These are phyloP conservation scores for Cistogaster globosa DNA, from an alignment of 2,888 invertebrate genomes.

Conservation along the genomic window DNA sequence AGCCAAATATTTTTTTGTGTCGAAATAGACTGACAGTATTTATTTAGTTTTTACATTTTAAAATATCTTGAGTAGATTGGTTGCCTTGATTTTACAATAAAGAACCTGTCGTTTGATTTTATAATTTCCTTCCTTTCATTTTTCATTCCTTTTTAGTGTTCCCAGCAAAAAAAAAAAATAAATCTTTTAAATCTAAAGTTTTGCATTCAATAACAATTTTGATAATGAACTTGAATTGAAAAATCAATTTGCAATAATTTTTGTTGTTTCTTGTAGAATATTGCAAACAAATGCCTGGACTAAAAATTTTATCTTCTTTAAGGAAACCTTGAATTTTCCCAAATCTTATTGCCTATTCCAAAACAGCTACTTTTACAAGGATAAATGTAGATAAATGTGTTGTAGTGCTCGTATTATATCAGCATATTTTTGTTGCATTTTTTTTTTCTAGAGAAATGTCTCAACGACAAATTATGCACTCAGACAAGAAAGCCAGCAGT, in stretches of 20 bases:
- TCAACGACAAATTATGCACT: slow-evolving; percentile 72
- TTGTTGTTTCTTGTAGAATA: too few relatives aligned
- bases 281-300: too few relatives aligned
- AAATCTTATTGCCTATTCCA: neutral
- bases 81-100: too few relatives aligned
- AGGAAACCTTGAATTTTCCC: neutral
- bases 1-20: neutral
- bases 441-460: slow-evolving; percentile 43
- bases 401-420: slow-evolving; percentile 40
- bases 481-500: slow-evolving; percentile 78
- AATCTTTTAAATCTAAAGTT: neutral
- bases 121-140: neutral
- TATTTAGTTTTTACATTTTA: too few relatives aligned
- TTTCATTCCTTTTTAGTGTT: neutral
- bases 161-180: neutral
- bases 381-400: slow-evolving; percentile 9
- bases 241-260: neutral
- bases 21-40: neutral
- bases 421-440: slow-evolving; percentile 38
- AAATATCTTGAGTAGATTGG: too few relatives aligned
- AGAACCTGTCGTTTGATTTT: neutral
- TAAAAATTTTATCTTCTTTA: slow-evolving; percentile 21
- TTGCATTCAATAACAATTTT: neutral
- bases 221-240: neutral
- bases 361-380: slow-evolving; percentile 7